Percentiles rank a stretch among this genome's conserved stretches.
phyloP scores from a whole-genome alignment of 2,797 vertebrate genomes.

The Hipposideros larvatus region DNA sequence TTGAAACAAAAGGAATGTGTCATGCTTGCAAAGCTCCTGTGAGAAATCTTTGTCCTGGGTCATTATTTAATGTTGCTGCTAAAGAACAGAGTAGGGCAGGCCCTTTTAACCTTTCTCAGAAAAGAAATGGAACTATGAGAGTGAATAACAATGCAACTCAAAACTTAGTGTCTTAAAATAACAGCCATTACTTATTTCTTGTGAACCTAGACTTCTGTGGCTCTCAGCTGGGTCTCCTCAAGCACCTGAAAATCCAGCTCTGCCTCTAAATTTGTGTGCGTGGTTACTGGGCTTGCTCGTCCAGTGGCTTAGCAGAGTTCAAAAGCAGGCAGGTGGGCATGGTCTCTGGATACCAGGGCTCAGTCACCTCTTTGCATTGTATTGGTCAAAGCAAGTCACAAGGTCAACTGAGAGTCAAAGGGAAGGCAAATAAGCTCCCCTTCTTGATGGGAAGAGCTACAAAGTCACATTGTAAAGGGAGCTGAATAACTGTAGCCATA shows the following conservation, averaged over 20 bases:
- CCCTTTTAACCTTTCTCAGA: background rate
- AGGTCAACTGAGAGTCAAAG: background rate
- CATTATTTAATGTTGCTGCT: background rate
- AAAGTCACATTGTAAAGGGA: background rate
- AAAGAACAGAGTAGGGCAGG: background rate
- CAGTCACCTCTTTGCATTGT: background rate
- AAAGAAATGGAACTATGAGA: conserved; percentile 23
- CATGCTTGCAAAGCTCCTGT: background rate
- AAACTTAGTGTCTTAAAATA: conserved; percentile 29
- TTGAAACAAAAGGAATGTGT: background rate
- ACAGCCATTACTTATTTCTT: background rate
- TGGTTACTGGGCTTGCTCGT: background rate
- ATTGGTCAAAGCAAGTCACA: background rate
- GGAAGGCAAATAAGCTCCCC: background rate
- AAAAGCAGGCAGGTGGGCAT: background rate
- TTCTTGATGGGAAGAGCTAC: background rate
- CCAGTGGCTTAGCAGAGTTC: background rate
- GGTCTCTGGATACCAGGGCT: background rate
- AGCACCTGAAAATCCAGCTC: background rate
- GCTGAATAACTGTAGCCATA: background rate
- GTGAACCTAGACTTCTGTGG: background rate
- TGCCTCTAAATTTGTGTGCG: background rate
- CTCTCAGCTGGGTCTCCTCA: background rate
- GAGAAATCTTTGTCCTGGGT: background rate
- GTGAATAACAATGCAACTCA: background rate